Evolutionary conservation across 2,888 invertebrate species (phyloP).

Genomic region (Volucella inanis): DNA sequence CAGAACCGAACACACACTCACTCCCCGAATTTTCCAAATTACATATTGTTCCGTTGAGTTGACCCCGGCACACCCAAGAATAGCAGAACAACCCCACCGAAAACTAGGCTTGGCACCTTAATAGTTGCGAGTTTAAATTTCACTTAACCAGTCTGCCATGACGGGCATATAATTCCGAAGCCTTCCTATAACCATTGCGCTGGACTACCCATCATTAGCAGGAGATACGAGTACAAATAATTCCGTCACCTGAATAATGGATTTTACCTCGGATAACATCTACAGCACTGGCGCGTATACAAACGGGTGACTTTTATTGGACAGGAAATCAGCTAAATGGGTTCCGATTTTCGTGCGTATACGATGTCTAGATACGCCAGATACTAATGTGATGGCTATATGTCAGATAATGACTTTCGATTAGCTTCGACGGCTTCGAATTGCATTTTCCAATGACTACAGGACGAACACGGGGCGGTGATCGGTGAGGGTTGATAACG

Average conservation of each 20-base stretch:
- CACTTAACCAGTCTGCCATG: conserved; percentile 28
- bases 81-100: background rate
- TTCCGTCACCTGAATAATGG: background rate
- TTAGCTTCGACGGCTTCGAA: conserved; percentile 52
- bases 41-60: conserved; percentile 41
- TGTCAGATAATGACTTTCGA: conserved; percentile 64
- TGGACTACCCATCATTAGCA: conserved; percentile 1
- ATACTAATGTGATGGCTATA: conserved; percentile 47
- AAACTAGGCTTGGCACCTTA: conserved; percentile 51
- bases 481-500: background rate
- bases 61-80: conserved; percentile 9
- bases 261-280: conserved; percentile 19
- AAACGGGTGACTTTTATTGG: conserved; percentile 35
- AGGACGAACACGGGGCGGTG: background rate
- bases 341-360: conserved; percentile 53
- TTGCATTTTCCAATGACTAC: conserved; percentile 16
- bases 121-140: conserved; percentile 51
- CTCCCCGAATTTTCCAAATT: background rate
- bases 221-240: background rate
- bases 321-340: conserved; percentile 57
- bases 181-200: background rate
- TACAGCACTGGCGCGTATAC: background rate
- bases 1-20: conserved; percentile 16
- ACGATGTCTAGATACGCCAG: conserved; percentile 48
- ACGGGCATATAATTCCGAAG: conserved; percentile 20